phyloP scores from a whole-genome alignment of 2,113 vertebrate genomes.

The mouse (Mus musculus) region GRCm39 chr4:25338501-25339000 shows the following conservation, averaged over 20 bases:
- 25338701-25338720: slow-evolving; percentile 45
- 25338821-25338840: not conserved
- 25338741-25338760: slow-evolving; percentile 40
- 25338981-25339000: not conserved
- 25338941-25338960: slow-evolving; percentile 4
- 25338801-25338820: not conserved
- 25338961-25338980: not conserved
- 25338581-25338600: not conserved
- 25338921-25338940: not conserved
- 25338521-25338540: not conserved
- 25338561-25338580: slow-evolving; percentile 29
- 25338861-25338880: not conserved
- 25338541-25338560: not conserved
- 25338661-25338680: not conserved
- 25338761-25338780: slow-evolving; percentile 50
- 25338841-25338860: not conserved
- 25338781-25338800: slow-evolving; percentile 17
- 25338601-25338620: slow-evolving; percentile 51
- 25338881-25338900: not conserved
- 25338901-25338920: not conserved
- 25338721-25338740: slow-evolving; percentile 51
- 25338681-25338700: slow-evolving; percentile 1
- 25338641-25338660: slow-evolving; percentile 20
- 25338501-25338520: not conserved
- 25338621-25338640: slow-evolving; percentile 15